phyloP scores from a whole-genome alignment of 2,113 vertebrate genomes.

The Cephalopholis sonnerati region DNA sequence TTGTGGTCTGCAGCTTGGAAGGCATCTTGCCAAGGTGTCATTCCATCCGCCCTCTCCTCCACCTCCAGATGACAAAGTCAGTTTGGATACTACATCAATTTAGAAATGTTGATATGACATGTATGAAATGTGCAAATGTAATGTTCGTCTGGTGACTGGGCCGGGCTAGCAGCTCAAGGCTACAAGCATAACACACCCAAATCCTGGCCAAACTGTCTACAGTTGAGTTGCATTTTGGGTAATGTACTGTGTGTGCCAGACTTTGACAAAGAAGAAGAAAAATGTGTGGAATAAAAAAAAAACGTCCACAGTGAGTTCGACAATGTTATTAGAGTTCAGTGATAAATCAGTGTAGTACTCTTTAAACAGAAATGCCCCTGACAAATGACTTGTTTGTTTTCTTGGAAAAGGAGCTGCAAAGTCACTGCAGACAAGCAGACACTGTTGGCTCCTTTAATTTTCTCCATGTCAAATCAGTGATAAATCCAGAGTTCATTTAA shows the following conservation, averaged over 20 bases:
- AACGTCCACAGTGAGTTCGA: neutral
- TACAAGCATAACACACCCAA: neutral
- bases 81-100: no score
- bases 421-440: neutral
- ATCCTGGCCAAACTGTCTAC: neutral
- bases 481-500: neutral
- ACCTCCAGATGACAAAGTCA: no score
- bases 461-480: neutral
- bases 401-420: neutral
- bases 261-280: conserved; percentile 1
- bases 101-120: no score
- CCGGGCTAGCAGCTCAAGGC: neutral
- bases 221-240: neutral
- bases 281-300: neutral
- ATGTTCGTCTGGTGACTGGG: no score
- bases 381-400: neutral
- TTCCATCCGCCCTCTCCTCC: no score
- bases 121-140: no score
- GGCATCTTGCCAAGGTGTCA: no score
- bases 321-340: neutral
- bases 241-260: neutral
- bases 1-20: no score
- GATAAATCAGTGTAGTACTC: neutral
- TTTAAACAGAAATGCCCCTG: neutral
- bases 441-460: neutral